Evolutionary conservation across 2,797 vertebrate genomes (phyloP), one percentile per base, ranked within the genome.

Genomic region (Argentina silus): DNA sequence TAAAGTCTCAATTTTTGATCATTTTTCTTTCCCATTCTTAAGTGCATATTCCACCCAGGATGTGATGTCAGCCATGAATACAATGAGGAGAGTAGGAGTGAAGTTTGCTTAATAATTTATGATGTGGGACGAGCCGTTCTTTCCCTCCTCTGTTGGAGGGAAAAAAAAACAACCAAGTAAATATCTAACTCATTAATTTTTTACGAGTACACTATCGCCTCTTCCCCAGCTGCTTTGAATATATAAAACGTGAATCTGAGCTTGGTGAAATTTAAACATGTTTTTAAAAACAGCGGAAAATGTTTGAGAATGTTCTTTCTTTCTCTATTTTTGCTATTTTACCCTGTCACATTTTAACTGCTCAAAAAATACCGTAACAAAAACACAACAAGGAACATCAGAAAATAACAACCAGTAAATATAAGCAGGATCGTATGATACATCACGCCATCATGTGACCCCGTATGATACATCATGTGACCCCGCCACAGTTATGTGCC

Each of bases 121-220:
- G 81, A 82, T 73, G 70, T 76, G 80, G 81, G 77, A 78, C 68
- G 72, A 78, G 78, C 69, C 77, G 67, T 80, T 80, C 70, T 69
- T 78, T 23, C 76, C 77, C 73, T 78, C 67, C 62, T 70, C 77
- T 77, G 66, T 81, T 73, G 61, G 66, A 59, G 69, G 44, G 48
- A 57, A 36, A 72, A 74, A n/a, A 77, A 77, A 69, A 81, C 63
- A 48, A 56, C 15, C n/a, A 17, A 66, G 78, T 84, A 85, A 87
- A 85, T 82, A 81, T 81, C 77, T 57, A 69, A 59, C 74, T 27
- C 71, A 77, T 87, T 63, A 79, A 85, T 84, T 66, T 84, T 87
- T 84, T 77, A 87, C 83, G 77, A 78, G 70, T 3, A 61, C 61
- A 78, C 77, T 82, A 78, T 87, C 69, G 59, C 59, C 64, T 73